phyloP scores from a whole-genome alignment of 2,888 invertebrate species.

The Aromia moschata region DNA sequence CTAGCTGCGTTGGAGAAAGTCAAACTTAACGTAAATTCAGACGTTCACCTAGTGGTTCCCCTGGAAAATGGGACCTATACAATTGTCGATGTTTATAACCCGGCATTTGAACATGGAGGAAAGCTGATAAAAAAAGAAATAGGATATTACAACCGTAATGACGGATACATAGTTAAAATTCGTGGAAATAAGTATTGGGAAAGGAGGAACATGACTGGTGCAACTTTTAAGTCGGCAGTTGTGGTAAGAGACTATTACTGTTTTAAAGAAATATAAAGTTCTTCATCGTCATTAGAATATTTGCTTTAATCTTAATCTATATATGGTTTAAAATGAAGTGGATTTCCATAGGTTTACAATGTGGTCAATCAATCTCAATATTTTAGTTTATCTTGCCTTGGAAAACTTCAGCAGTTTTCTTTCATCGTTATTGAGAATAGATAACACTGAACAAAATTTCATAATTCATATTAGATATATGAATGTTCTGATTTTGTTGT shows the following conservation, averaged over 20 bases:
- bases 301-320: no score
- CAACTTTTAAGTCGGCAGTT: constrained; percentile 66
- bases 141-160: constrained; percentile 63
- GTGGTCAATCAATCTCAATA: no score
- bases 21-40: constrained; percentile 64
- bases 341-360: no score
- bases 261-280: no score
- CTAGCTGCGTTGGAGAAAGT: constrained; percentile 56
- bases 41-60: constrained; percentile 60
- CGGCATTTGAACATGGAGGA: constrained; percentile 67
- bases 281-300: no score
- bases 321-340: no score
- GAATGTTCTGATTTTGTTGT: no score
- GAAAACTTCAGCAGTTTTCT: no score
- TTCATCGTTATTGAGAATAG: no score
- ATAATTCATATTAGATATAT: no score
- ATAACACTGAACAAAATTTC: no score
- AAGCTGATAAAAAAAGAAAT: constrained; percentile 62
- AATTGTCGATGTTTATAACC: constrained; percentile 67
- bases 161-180: constrained; percentile 45
- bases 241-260: constrained; percentile 61
- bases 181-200: constrained; percentile 56
- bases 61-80: constrained; percentile 44
- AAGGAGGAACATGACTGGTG: constrained; percentile 67
- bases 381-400: no score